Base-by-base conservation (phyloP, 2,797 vertebrate species). In the Carduelis carduelis region DNA sequence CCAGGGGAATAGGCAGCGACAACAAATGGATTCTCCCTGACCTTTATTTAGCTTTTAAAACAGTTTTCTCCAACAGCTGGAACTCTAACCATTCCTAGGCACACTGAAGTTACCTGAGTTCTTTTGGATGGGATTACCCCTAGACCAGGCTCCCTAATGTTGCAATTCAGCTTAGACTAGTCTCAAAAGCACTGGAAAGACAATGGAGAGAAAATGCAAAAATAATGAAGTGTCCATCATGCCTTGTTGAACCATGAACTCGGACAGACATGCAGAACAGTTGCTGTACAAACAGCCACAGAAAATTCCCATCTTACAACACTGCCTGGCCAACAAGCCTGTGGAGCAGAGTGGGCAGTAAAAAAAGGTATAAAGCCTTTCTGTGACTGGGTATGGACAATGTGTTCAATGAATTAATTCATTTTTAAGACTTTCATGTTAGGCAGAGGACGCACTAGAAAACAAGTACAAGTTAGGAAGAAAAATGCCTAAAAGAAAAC, bases 231-330 rank as follows among this genome's bases (percentile, higher is more conserved):
- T 26, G 9, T 21, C 30, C 59, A 3, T 23, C 64, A 32, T 21
- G 28, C 46, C 23, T 32, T 4, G 2, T 14, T 85, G 52, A 66
- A 66, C 78, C 8, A 35, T 1, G 4, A 46, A 19, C 8, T 30
- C 0, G 1, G 49, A 5, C 4, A 11, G 2, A 9, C 3, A 6
- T 3, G 0, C 10, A n/a, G 52, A 80, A n/a, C 26, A 26, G 4
- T 9, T 82, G 19, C 23, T 30, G 23, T 37, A 24, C 8, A 30
- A 39, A 35, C 7, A 61, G 14, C 30, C 11, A 4, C 0, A 65
- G 23, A 50, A 69, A 4, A 24, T 4, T 5, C 26, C 20, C 26
- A 20, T 15, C 28, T n/a, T 57, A 39, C 5, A 64, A 24, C 12
- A 12, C 21, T n/a, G n/a, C 21, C 37, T n/a, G 61, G 14, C 4